Evolutionary conservation across 2,113 vertebrate genomes (phyloP), one percentile per base, ranked within the genome.

Genomic region (Perognathus longimembris): DNA sequence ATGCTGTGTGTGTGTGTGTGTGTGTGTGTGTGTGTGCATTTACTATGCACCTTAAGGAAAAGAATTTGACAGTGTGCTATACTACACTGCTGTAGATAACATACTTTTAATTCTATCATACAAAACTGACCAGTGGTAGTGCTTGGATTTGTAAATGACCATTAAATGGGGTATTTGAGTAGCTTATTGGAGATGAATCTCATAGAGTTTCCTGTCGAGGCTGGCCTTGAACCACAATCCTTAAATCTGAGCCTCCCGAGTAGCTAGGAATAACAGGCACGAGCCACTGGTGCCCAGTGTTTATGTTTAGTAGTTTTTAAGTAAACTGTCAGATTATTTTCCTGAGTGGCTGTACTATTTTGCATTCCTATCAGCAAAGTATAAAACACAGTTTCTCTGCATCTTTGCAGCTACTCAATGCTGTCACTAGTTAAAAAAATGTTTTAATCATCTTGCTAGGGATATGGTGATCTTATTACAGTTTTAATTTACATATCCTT

Each of bases 101-200:
- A 96, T 89, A 93, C 89, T 95, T 97, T 96, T 61, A 94, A 97
- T 93, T 97, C 92, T 97, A 85, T 89, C 89, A 97, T 95, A 95
- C 91, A 94, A 97, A 98, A 97, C 84, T 94, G 97, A 97, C 97
- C 97, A 97, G 97, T 97, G 96, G 89, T 96, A 96, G 90, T 95
- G 84, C 93, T 85, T 97, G 78, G 89, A 95, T 97, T 97, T 95
- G 94, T 95, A 97, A 97, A 96, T 95, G 89, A 83, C 88, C 92
- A 93, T 96, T 85, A 94, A 92, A 91, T 86, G 96, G 91, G 86
- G 84, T 94, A 95, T 45, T 12, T 45, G 45, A 45, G 45, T 12
- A 45, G 45, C 12, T 45, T 45, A 45, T 45, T 45, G 45, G 45
- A 45, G 45, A n/a, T n/a, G n/a, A n/a, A n/a, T 45, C 12, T 45